Evolutionary conservation across 2,113 vertebrate genomes (phyloP), one percentile per base, ranked within the genome.

Genomic region (Penelope pileata): DNA sequence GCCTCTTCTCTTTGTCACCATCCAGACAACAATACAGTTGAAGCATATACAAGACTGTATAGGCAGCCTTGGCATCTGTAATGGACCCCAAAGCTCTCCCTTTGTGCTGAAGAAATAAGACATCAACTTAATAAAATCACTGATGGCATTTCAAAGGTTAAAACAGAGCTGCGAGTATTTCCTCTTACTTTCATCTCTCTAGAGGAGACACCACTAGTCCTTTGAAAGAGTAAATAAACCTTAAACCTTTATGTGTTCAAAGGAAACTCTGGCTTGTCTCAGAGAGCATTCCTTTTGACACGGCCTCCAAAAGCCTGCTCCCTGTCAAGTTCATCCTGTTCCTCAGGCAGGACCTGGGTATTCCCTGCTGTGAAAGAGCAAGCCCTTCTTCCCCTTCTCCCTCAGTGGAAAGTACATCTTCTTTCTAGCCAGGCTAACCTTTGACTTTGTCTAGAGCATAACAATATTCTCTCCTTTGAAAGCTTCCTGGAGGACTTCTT

Each of bases 211-310:
- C 30, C 42, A 81, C 75, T 86, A 85, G 87, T 68, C 94, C 89
- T 97, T 97, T 97, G 94, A 97, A 97, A 98, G 62, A 91, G 89
- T 96, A 97, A 97, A 97, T 97, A 97, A 97, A 96, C 91, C 93
- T 97, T 95, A 97, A 97, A 94, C 86, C 62, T 91, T 95, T 77
- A 16, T 16, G 7, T 88, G 95, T 96, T 98, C 97, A 98, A 97
- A 98, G 95, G 86, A 91, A 96, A 88, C 0, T 2, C 69, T 93
- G 94, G 64, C 94, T 97, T 93, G 95, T 95, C 94, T 95, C 93
- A 89, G 95, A 92, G 91, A 90, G 69, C 74, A 69, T 67, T 90
- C 83, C 74, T 93, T 94, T 91, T 96, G 94, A 95, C 94, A 95
- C 77, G 93, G 78, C 80, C 86, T 96, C 97, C 83, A 93, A 89